phyloP scores from a whole-genome alignment of 1,140 invertebrate species.

The Formica exsecta region DNA sequence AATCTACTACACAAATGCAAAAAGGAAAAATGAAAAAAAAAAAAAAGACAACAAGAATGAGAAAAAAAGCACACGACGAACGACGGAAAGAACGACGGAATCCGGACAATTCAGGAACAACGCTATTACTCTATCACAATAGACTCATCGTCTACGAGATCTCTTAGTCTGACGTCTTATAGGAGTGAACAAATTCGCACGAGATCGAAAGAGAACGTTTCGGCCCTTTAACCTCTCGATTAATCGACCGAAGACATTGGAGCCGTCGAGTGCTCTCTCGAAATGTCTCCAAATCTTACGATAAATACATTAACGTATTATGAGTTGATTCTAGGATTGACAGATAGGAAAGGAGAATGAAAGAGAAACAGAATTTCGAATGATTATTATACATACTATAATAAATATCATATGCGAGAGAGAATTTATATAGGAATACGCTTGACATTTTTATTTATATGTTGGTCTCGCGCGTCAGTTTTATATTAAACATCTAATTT shows the following conservation, averaged over 20 bases:
- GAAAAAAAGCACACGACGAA: background rate
- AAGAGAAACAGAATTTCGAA: background rate
- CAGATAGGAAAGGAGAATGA: background rate
- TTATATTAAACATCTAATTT: slow-evolving; percentile 49
- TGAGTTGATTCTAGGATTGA: slow-evolving; percentile 1
- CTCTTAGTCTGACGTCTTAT: slow-evolving; percentile 22
- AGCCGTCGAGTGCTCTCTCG: background rate
- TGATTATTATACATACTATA: background rate
- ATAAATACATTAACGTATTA: background rate
- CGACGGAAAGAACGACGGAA: slow-evolving; percentile 19
- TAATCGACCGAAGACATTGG: slow-evolving; percentile 18
- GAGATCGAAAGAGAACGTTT: background rate
- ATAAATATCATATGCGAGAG: background rate
- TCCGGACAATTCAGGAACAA: slow-evolving; percentile 49
- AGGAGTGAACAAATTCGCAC: slow-evolving; percentile 12
- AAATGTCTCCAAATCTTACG: background rate
- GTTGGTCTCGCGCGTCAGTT: background rate
- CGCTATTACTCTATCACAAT: slow-evolving; percentile 54
- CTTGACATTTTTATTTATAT: slow-evolving; percentile 17
- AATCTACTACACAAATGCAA: background rate
- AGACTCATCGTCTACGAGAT: slow-evolving; percentile 17
- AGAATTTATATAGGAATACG: background rate
- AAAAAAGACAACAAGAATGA: too few relatives aligned
- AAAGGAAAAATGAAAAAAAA: background rate
- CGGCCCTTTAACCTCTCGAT: slow-evolving; percentile 34